Evolutionary conservation across 2,113 vertebrate species (phyloP).

Genomic region (Alosa alosa): DNA sequence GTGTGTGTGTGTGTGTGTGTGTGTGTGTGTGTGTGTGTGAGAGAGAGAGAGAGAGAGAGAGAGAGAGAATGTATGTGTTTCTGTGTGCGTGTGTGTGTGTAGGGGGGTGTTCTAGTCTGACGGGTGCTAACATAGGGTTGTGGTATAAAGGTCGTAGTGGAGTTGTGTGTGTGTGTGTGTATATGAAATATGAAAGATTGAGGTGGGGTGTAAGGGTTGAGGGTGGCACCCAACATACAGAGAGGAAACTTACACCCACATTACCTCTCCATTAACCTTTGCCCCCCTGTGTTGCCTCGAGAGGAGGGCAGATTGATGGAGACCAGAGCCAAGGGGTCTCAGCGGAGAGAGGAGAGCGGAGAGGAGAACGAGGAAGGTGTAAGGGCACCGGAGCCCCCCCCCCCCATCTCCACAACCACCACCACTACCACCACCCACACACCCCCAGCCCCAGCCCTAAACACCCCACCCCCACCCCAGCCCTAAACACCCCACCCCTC

Average conservation of each 20-base stretch:
- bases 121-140: background rate
- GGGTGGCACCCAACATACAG: background rate
- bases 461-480: background rate
- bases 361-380: slow-evolving; percentile 11
- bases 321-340: slow-evolving; percentile 11
- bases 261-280: slow-evolving; percentile 44
- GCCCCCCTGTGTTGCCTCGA: slow-evolving; percentile 9
- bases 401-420: background rate
- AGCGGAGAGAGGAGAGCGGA: background rate
- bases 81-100: background rate
- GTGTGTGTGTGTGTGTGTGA: background rate
- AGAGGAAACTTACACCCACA: slow-evolving; percentile 28
- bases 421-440: background rate
- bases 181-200: background rate
- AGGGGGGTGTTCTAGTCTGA: background rate
- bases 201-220: no score
- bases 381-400: background rate
- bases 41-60: no score
- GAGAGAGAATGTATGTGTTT: background rate
- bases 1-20: background rate
- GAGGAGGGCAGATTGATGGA: slow-evolving; percentile 7
- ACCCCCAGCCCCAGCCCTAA: background rate
- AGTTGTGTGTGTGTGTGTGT: background rate
- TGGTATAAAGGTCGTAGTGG: background rate
- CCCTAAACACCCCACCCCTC: background rate